These are phyloP conservation scores for Potamarius usumacintae DNA, from an alignment of 2,113 vertebrate genomes.

Conservation along the genomic window DNA sequence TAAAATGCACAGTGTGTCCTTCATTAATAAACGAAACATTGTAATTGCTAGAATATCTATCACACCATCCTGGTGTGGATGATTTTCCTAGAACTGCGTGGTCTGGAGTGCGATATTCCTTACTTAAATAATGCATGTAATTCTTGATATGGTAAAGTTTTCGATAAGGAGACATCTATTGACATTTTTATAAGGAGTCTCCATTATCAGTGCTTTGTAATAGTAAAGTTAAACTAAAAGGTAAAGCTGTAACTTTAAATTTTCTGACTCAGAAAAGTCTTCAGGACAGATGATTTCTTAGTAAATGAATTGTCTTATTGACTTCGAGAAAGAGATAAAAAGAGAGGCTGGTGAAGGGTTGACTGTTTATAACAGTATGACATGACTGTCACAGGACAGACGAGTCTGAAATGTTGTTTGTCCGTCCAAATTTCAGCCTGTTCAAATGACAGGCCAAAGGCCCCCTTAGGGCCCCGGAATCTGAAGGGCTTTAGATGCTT, in stretches of 20 bases:
- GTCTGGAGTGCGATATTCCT: background rate
- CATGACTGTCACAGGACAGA: too few species aligned
- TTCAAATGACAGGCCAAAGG: too few species aligned
- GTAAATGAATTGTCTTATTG: background rate
- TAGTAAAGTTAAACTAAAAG: background rate
- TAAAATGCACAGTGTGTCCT: background rate
- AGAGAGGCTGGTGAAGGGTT: background rate
- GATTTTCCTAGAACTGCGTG: background rate
- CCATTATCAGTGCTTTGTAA: background rate
- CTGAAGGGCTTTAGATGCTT: too few species aligned
- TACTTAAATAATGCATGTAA: background rate
- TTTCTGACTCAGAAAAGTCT: background rate
- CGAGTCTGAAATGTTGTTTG: too few species aligned
- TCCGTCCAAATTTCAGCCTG: too few species aligned
- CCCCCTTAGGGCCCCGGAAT: too few species aligned
- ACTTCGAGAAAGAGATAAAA: background rate
- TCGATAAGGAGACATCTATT: background rate
- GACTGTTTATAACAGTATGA: background rate
- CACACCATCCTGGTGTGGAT: background rate
- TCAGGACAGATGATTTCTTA: background rate
- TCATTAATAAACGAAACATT: background rate
- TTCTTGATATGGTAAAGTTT: background rate
- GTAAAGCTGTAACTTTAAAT: background rate
- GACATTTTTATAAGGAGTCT: background rate
- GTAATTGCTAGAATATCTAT: background rate